Base-by-base conservation (phyloP, 1,140 invertebrate genomes). In the Asobara japonica region DNA sequence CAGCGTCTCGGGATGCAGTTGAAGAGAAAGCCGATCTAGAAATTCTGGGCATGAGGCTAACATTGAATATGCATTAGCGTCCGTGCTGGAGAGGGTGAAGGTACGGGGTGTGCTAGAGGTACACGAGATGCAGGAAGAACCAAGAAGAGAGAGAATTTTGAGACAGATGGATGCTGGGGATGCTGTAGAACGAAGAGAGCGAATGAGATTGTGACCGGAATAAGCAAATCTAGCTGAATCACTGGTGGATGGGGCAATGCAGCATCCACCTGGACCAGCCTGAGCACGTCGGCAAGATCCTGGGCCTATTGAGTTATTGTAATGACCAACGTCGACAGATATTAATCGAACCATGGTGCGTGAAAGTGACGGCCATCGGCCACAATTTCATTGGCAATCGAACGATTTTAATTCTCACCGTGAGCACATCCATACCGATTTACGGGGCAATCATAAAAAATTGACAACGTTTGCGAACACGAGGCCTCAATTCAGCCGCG, bases 31-130 rank as follows among this genome's bases (percentile, higher is more conserved):
- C 71, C 69, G 71, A 73, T 62, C 25, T 70, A 74, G 67, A 79
- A 77, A 79, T 79, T 79, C 78, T 38, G 22, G 69, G 74, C 79
- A 79, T 79, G 78, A 77, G 75, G 74, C 77, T 79, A 80, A 77
- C 80, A 83, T 83, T 84, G 83, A 85, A 84, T 85, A 85, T 83
- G 83, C 81, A 82, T 83, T 81, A 83, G 79, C 78, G 80, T 80
- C 79, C 78, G 76, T 75, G 72, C 74, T 74, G 75, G 78, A 75
- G 75, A 75, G 73, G 77, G 74, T 5, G 18, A 10, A 41, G 33
- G 16, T 13, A 36, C n/a, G n/a, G 75, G 75, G 77, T 76, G 76
- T 74, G 76, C 76, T 7, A 29, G 20, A 60, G 48, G 29, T 27
- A 56, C n/a, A n/a, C 51, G n/a, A 18, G 31, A 69, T 5, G 66